A percentile compares a stretch with the other conserved stretches of the same genome.
These are phyloP conservation scores for Acipenser ruthenus DNA, from an alignment of 2,797 vertebrate genomes.

Conservation along the genomic window DNA sequence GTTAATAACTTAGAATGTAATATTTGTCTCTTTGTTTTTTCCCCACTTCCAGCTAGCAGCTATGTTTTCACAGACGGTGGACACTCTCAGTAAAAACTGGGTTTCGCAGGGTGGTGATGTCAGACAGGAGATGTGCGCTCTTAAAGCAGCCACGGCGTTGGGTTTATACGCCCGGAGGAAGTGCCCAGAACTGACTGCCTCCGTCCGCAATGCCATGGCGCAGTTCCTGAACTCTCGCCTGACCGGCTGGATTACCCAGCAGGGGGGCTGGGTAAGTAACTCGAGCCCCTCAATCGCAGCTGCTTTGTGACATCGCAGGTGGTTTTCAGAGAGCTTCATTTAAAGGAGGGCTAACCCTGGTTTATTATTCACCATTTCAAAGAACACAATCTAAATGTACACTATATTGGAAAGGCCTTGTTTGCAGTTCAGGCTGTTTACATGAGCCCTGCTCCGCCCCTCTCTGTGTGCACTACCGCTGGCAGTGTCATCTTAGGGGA, in stretches of 20 bases:
- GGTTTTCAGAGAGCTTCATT: neutral
- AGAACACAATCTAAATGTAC: neutral
- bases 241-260: conserved; percentile 8
- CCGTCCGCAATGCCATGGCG: conserved; percentile 5
- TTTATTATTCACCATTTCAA: neutral
- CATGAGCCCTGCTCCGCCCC: too few species aligned
- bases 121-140: too few species aligned
- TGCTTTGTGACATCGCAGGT: neutral
- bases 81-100: too few species aligned
- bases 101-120: too few species aligned
- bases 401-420: neutral
- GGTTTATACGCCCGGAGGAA: conserved; percentile 12
- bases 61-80: too few species aligned
- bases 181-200: conserved; percentile 7
- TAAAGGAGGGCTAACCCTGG: too few species aligned
- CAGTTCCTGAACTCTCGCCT: conserved; percentile 8
- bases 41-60: too few species aligned
- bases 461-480: too few species aligned
- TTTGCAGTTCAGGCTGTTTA: too few species aligned
- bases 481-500: too few species aligned
- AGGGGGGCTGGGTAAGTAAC: conserved; percentile 16
- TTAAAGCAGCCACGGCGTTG: conserved; percentile 10
- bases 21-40: too few species aligned
- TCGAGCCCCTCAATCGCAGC: neutral
- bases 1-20: too few species aligned